phyloP scores from a whole-genome alignment of 2,888 invertebrate genomes.

The Drosophila helvetica region DNA sequence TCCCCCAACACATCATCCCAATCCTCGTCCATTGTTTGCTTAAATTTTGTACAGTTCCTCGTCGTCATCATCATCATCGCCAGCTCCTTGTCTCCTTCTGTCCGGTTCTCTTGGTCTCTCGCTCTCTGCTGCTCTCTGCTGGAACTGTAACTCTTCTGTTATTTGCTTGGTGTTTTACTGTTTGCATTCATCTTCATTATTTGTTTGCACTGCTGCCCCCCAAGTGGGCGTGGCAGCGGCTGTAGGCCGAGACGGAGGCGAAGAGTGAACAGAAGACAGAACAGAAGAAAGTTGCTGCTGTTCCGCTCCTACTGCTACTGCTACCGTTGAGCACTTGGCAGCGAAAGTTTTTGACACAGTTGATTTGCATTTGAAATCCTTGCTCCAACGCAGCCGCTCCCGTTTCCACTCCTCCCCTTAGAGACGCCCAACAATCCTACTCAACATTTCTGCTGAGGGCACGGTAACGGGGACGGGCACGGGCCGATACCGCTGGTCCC shows the following conservation, averaged over 20 bases:
- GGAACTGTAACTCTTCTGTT: slow-evolving; percentile 56
- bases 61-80: slow-evolving; percentile 17
- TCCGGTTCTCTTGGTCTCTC: neutral
- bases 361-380: slow-evolving; percentile 80
- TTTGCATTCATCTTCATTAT: slow-evolving; percentile 80
- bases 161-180: slow-evolving; percentile 77
- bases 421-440: slow-evolving; percentile 13
- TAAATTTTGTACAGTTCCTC: slow-evolving; percentile 73
- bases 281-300: slow-evolving; percentile 38
- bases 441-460: slow-evolving; percentile 24
- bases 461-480: too few species aligned
- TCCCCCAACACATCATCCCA: neutral
- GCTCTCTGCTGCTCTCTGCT: slow-evolving; percentile 2
- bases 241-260: neutral
- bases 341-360: slow-evolving; percentile 77
- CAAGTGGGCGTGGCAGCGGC: slow-evolving; percentile 47
- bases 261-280: neutral
- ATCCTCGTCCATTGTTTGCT: slow-evolving; percentile 71
- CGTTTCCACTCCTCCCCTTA: neutral
- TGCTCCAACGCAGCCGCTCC: slow-evolving; percentile 36
- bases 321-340: slow-evolving; percentile 70
- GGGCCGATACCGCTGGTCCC: neutral
- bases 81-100: neutral
- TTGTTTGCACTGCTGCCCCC: slow-evolving; percentile 71
- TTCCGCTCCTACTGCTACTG: slow-evolving; percentile 65